A percentile compares a stretch with the other conserved stretches of the same genome.
Conservation (phyloP, 2,113 vertebrate species). For the Aegithalos caudatus region DNA sequence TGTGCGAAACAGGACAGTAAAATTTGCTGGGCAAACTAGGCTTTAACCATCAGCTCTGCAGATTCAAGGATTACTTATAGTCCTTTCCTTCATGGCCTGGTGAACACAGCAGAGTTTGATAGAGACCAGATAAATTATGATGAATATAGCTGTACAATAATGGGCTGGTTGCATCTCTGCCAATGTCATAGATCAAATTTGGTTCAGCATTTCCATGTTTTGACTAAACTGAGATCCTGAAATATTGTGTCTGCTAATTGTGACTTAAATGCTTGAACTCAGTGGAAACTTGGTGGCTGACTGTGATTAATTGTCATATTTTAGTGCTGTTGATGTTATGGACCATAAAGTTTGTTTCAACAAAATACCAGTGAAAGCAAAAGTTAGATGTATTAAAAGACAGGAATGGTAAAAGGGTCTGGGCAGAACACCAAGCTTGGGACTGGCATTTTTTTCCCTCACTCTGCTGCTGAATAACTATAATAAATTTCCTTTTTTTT, state of each 20-base stretch:
- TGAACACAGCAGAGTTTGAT: not conserved
- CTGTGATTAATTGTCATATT: constrained; percentile 28
- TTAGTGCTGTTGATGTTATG: not conserved
- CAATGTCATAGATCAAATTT: constrained; percentile 7
- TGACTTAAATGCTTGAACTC: constrained; percentile 21
- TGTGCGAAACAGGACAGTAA: not conserved
- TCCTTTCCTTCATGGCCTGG: not conserved
- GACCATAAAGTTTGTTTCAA: constrained; percentile 29
- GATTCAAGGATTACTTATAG: not conserved
- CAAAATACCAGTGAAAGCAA: not conserved
- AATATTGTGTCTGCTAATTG: constrained; percentile 41
- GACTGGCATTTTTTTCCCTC: not conserved
- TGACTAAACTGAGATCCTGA: not conserved
- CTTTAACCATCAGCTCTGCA: not conserved
- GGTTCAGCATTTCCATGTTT: not conserved
- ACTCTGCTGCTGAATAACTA: not conserved
- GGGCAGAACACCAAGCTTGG: not conserved
- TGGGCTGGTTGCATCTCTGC: not conserved
- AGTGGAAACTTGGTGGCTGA: not conserved
- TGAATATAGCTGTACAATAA: not conserved
- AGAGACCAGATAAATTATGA: not conserved
- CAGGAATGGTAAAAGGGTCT: not conserved
- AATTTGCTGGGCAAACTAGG: not conserved
- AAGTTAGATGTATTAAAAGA: not conserved
- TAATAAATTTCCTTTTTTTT: not conserved